Evolutionary conservation across 1,140 invertebrate genomes (phyloP).

Genomic region (Camponotus vicinus): DNA sequence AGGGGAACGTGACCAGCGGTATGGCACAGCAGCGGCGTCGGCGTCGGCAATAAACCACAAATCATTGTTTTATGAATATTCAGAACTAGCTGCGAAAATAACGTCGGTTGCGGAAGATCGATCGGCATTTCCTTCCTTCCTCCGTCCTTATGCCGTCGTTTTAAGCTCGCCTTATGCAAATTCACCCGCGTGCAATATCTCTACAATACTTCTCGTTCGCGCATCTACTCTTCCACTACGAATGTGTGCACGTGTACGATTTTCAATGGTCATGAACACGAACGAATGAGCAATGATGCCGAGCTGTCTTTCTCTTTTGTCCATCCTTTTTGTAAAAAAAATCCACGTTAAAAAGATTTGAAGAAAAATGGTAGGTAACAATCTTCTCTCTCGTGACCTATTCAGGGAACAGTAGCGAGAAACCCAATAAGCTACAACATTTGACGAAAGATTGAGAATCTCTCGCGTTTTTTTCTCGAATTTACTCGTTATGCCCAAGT

Average conservation of each 20-base stretch:
- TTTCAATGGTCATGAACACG: neutral
- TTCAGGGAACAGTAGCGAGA: constrained; percentile 21
- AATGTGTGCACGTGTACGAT: constrained; percentile 54
- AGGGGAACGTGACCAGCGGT: constrained; percentile 61
- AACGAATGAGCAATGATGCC: constrained; percentile 56
- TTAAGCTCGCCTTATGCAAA: constrained; percentile 76
- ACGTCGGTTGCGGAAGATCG: constrained; percentile 74
- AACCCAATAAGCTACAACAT: neutral
- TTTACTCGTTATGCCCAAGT: constrained; percentile 62
- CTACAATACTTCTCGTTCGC: too few relatives aligned
- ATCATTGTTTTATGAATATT: constrained; percentile 80
- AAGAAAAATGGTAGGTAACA: constrained; percentile 62
- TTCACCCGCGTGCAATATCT: constrained; percentile 39
- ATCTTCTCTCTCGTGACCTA: constrained; percentile 36
- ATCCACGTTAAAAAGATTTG: constrained; percentile 30
- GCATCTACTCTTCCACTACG: neutral
- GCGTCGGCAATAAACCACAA: constrained; percentile 75
- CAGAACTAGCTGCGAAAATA: constrained; percentile 73
- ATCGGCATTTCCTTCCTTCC: constrained; percentile 77
- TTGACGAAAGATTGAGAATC: constrained; percentile 1
- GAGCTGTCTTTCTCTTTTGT: neutral
- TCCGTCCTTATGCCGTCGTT: constrained; percentile 75
- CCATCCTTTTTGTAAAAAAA: neutral
- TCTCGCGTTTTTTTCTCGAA: constrained; percentile 52
- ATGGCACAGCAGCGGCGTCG: constrained; percentile 25